Evolutionary conservation across 1,140 invertebrate species (phyloP), one percentile per base, ranked within the genome.

Genomic region (Penaeus japonicus): DNA sequence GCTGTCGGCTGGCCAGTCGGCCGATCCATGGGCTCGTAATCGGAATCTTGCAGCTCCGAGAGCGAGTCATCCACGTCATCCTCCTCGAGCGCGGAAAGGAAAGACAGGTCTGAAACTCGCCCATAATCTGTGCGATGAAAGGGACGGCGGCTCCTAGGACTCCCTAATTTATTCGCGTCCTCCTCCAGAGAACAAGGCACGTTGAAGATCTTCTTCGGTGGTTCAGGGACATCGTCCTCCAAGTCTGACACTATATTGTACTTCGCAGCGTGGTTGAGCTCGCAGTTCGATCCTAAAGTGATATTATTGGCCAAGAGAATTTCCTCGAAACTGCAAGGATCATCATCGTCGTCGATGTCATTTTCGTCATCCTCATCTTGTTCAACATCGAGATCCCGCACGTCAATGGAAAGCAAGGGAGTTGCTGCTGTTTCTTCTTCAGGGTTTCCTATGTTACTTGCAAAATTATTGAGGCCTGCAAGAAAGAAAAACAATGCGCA

Each of bases 301-400:
- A 88, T 88, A 27, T 88, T 88, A 65, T 88, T 88, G 24, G 86
- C 86, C 12, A 88, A 59, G 22, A 88, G 80, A 59, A 88, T 88
- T 73, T 88, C 86, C 47, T 88, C 86, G 47, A 88, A 88, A 70
- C 86, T 88, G 55, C 86, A 88, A 18, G 86, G 86, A 53, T 87
- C 86, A 35, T 87, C 79, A 57, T 73, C 85, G n/a, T 87, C 77
- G 22, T 80, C 86, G 59, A 77, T 70, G 22, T 88, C 86, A 39
- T 88, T 70, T 22, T 39, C 39, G 5, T 39, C 39, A 4, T 39
- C 39, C 5, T 39, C 39, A 39, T 83, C 86, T 4, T 85, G 70
- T 15, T 73, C 83, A 27, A 73, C 83, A 39, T 83, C 57, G 18
- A 54, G 2, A 20, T 78, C 86, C 22, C 86, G 30, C 20, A 54